Conservation (phyloP, 2,797 vertebrate genomes). For the Eidolon dupreanum region DNA sequence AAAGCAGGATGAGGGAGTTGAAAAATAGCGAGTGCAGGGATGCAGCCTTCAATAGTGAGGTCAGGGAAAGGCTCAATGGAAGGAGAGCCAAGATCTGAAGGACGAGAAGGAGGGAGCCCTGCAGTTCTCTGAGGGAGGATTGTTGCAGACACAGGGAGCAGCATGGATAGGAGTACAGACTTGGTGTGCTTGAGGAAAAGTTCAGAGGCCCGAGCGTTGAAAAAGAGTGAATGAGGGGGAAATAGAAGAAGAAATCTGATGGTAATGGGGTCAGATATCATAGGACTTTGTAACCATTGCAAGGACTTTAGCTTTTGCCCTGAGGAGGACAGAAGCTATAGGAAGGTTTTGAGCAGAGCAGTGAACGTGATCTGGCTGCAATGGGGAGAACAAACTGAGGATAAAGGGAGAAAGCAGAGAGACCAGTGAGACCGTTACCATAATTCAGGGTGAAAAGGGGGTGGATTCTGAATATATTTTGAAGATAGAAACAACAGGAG, state of each 20-base stretch:
- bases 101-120: not conserved
- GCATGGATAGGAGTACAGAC: not conserved
- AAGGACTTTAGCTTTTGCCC: not conserved
- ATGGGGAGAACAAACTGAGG: not conserved
- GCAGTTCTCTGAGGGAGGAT: not conserved
- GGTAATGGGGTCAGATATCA: not conserved
- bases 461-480: not conserved
- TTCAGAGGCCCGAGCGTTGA: not conserved
- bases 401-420: not conserved
- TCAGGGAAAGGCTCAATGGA: not conserved
- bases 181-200: not conserved
- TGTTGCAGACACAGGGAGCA: not conserved
- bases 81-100: not conserved
- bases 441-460: not conserved
- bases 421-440: not conserved
- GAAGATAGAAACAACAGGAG: not conserved
- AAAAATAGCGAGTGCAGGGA: not conserved
- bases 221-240: not conserved
- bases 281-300: not conserved
- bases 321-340: not conserved
- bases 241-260: not conserved
- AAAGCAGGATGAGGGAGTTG: not conserved
- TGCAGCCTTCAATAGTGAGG: not conserved
- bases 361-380: no score
- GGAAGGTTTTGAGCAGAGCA: not conserved